Evolutionary conservation across 2,888 invertebrate genomes (phyloP).

Genomic region (Agrotis ipsilon): DNA sequence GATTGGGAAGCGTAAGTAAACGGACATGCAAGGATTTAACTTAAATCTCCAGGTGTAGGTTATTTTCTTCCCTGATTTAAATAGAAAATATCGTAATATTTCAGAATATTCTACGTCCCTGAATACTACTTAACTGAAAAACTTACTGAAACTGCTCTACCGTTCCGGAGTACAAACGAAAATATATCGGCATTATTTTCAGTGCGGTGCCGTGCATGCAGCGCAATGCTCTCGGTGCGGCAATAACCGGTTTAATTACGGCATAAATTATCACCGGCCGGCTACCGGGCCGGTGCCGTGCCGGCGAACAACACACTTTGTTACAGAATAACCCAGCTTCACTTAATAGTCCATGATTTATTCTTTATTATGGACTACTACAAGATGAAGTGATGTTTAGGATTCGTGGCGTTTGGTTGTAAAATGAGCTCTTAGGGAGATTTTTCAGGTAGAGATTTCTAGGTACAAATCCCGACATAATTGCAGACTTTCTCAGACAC

Average conservation of each 20-base stretch:
- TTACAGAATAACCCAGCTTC: conserved; percentile 49
- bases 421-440: neutral
- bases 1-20: neutral
- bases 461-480: neutral
- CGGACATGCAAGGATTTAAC: neutral
- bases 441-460: neutral
- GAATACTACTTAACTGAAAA: conserved; percentile 27
- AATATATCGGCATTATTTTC: conserved; percentile 61
- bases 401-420: neutral
- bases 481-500: too few relatives aligned
- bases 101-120: conserved; percentile 12
- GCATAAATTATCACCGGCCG: conserved; percentile 70
- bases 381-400: conserved; percentile 9
- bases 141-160: conserved; percentile 33
- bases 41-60: neutral
- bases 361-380: conserved; percentile 28
- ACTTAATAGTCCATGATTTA: conserved; percentile 46
- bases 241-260: conserved; percentile 73
- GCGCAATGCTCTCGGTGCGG: conserved; percentile 52
- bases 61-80: conserved; percentile 1
- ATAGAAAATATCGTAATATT: neutral
- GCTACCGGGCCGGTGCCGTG: conserved; percentile 52
- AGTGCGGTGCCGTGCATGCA: conserved; percentile 33
- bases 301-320: conserved; percentile 51
- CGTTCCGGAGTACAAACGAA: conserved; percentile 34